These are phyloP conservation scores for Trissolcus brochymenae DNA, from an alignment of 2,888 invertebrate species.

Conservation along the genomic window DNA sequence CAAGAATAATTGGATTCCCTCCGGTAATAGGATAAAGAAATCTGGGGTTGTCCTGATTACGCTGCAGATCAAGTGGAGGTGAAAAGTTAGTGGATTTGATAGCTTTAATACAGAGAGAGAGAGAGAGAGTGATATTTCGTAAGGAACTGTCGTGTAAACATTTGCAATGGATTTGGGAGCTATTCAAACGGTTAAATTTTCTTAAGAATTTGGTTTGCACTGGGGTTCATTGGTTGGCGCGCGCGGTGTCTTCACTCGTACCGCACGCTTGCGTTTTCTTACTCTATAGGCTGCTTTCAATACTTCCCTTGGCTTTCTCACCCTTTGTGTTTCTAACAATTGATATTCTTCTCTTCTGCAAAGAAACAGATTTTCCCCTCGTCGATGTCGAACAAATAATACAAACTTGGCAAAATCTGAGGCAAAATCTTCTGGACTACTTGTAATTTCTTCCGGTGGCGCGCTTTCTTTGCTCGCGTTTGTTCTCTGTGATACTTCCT, in stretches of 20 bases:
- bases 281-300: constrained; percentile 58
- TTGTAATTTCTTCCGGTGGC: constrained; percentile 55
- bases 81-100: constrained; percentile 40
- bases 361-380: constrained; percentile 75
- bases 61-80: constrained; percentile 35
- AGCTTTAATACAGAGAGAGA: constrained; percentile 46
- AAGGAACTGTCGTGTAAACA: constrained; percentile 75
- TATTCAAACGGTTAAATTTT: constrained; percentile 77
- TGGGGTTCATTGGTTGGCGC: constrained; percentile 61
- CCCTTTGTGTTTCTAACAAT: constrained; percentile 76
- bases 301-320: constrained; percentile 63
- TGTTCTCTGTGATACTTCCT: constrained; percentile 52
- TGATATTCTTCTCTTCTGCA: constrained; percentile 76
- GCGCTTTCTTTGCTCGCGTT: constrained; percentile 46
- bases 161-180: constrained; percentile 77
- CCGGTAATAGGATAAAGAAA: constrained; percentile 31
- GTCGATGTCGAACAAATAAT: constrained; percentile 75
- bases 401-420: constrained; percentile 69
- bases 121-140: constrained; percentile 63
- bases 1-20: constrained; percentile 13
- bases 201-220: constrained; percentile 76
- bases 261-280: constrained; percentile 59
- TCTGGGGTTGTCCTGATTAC: constrained; percentile 34
- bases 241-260: constrained; percentile 49
- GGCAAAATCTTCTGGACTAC: constrained; percentile 47